Conservation (phyloP, 35 echinoderm and acorn worm genomes). For the Apostichopus californicus region DNA sequence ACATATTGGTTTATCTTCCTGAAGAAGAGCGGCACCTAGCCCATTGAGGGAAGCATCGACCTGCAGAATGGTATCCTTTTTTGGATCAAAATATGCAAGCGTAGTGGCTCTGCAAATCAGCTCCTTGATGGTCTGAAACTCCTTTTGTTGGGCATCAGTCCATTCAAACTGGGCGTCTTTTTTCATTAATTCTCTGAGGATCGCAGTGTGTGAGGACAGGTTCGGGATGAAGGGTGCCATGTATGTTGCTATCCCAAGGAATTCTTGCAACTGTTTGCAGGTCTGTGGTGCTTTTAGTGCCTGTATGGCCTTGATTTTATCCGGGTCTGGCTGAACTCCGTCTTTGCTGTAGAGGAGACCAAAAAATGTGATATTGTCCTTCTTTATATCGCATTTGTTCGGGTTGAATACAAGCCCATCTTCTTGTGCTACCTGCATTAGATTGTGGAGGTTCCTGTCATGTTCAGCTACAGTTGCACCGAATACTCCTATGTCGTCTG, state of each 20-base stretch:
- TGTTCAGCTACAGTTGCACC: slow-evolving; percentile 4
- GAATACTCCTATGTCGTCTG: slow-evolving; percentile 30
- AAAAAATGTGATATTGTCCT: slow-evolving; percentile 56
- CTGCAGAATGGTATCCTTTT: slow-evolving; percentile 38
- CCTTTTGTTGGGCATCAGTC: neutral
- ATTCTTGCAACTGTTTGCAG: too few species aligned
- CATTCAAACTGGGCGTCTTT: neutral
- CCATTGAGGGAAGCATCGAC: slow-evolving; percentile 60
- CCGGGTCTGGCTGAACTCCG: too few species aligned
- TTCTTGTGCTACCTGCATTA: slow-evolving; percentile 40
- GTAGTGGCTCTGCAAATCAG: slow-evolving; percentile 62
- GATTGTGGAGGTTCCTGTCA: slow-evolving; percentile 32
- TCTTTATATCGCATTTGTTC: slow-evolving; percentile 44
- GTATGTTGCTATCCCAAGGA: too few species aligned
- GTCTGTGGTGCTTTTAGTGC: too few species aligned
- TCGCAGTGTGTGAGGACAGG: neutral
- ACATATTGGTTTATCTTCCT: neutral
- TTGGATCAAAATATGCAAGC: slow-evolving; percentile 66
- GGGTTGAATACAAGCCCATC: slow-evolving; percentile 57
- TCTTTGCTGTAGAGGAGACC: slow-evolving; percentile 11
- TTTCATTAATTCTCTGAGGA: neutral
- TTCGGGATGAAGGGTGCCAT: too few species aligned
- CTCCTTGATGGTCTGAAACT: slow-evolving; percentile 24
- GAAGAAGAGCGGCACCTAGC: neutral
- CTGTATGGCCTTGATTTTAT: too few species aligned